These are phyloP conservation scores for Alentia gelatinosa DNA, from an alignment of 2,888 invertebrate species.

Conservation along the genomic window DNA sequence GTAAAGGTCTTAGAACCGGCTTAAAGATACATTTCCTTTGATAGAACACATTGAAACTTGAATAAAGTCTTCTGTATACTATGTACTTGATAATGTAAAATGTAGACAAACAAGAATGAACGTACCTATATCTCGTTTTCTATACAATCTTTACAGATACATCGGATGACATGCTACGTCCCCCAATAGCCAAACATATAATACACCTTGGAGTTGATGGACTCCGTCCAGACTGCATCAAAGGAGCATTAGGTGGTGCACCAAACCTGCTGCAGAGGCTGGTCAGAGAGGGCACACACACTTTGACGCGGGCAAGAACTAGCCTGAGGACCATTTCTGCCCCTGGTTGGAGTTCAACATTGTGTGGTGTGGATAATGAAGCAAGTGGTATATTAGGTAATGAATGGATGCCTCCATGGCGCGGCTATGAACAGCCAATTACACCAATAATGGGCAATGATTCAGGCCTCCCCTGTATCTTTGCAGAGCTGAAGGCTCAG, in stretches of 20 bases:
- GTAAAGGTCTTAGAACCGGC: too few relatives aligned
- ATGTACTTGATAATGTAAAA: too few relatives aligned
- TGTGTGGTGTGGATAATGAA: slow-evolving; percentile 52
- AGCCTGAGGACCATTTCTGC: slow-evolving; percentile 45
- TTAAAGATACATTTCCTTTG: too few relatives aligned
- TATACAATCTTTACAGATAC: too few relatives aligned
- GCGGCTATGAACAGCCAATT: slow-evolving; percentile 28
- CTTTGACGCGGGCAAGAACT: slow-evolving; percentile 32
- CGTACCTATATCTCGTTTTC: too few relatives aligned
- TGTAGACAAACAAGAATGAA: too few relatives aligned
- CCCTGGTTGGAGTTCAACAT: slow-evolving; percentile 44
- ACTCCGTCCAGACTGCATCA: slow-evolving; percentile 48
- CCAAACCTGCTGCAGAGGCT: slow-evolving; percentile 51
- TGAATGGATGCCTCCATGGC: slow-evolving; percentile 55
- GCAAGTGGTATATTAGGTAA: slow-evolving; percentile 45
- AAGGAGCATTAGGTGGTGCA: slow-evolving; percentile 36
- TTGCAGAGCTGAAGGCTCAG: slow-evolving; percentile 27
- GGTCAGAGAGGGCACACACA: neutral
- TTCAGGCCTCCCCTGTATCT: neutral
- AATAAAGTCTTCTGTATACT: too few relatives aligned
- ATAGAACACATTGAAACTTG: too few relatives aligned
- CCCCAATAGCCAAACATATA: slow-evolving; percentile 50
- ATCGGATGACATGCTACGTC: neutral
- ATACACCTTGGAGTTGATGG: slow-evolving; percentile 59
- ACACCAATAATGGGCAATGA: slow-evolving; percentile 48